Percentiles rank a stretch among this genome's conserved stretches.
These are phyloP conservation scores for Parapristionchus giblindavisi DNA, from an alignment of 2,888 invertebrate genomes.

Conservation along the genomic window DNA sequence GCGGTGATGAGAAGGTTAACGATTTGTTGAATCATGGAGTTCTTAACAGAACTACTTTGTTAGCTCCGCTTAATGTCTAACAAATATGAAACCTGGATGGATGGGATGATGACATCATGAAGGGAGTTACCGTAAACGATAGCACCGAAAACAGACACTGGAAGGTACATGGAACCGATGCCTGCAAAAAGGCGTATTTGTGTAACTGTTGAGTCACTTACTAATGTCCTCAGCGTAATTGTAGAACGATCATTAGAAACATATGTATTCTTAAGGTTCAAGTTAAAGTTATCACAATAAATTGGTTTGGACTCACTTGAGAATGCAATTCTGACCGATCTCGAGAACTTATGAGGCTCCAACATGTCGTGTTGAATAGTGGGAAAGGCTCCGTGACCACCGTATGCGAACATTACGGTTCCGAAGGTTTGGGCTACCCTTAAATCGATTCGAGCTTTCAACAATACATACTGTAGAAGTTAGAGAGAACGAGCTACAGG, in stretches of 20 bases:
- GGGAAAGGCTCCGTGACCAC: conserved; percentile 74
- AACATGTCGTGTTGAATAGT: conserved; percentile 92
- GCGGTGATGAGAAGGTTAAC: conserved; percentile 31
- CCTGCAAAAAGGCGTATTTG: conserved; percentile 2
- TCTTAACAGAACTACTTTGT: conserved; percentile 10
- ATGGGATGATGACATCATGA: conserved; percentile 61
- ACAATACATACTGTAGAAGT: no score
- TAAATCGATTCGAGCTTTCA: conserved; percentile 25
- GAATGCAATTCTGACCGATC: conserved; percentile 75
- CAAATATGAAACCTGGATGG: conserved; percentile 51
- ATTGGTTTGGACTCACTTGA: conserved; percentile 47
- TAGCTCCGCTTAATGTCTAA: background rate
- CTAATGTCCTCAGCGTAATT: no score
- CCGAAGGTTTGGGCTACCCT: conserved; percentile 64
- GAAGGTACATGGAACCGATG: conserved; percentile 53
- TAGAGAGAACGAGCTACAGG: no score
- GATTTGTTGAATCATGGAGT: conserved; percentile 11
- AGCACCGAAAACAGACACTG: conserved; percentile 59
- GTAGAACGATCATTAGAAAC: no score
- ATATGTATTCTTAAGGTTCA: no score
- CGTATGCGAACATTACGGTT: conserved; percentile 66
- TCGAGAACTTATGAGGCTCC: conserved; percentile 79
- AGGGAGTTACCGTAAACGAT: conserved; percentile 60
- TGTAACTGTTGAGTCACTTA: no score
- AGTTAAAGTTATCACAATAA: no score